Evolutionary conservation across 2,113 vertebrate species (phyloP).

Genomic region (Zosterops pallidus): DNA sequence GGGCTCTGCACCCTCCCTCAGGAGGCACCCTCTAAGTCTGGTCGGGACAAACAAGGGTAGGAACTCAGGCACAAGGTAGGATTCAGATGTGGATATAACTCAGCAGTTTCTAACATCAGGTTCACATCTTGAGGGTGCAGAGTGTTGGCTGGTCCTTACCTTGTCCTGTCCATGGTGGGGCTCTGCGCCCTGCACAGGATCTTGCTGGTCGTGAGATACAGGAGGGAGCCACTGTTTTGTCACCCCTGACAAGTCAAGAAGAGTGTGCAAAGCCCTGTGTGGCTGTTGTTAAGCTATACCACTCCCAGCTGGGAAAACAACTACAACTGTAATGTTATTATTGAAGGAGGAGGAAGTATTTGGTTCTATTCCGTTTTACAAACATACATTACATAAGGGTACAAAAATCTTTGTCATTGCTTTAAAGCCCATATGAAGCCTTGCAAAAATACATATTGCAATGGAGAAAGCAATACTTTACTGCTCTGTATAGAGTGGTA

Average conservation of each 20-base stretch:
- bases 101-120: neutral
- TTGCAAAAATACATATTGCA: neutral
- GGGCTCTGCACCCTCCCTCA: neutral
- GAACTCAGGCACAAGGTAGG: neutral
- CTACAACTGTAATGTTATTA: neutral
- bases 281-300: neutral
- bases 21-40: neutral
- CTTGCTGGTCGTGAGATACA: neutral
- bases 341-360: neutral
- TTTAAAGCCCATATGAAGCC: neutral
- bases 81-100: neutral
- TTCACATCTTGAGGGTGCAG: neutral
- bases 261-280: neutral
- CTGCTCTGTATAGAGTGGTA: neutral
- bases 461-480: neutral
- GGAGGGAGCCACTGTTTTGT: neutral
- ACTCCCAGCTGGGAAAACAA: neutral
- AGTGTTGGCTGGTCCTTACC: neutral
- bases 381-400: neutral
- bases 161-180: neutral
- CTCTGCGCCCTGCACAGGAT: neutral
- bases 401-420: neutral
- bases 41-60: neutral
- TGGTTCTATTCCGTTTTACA: neutral
- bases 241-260: neutral